Evolutionary conservation across 2,888 invertebrate species (phyloP).

Genomic region (Xestobium rufovillosum): DNA sequence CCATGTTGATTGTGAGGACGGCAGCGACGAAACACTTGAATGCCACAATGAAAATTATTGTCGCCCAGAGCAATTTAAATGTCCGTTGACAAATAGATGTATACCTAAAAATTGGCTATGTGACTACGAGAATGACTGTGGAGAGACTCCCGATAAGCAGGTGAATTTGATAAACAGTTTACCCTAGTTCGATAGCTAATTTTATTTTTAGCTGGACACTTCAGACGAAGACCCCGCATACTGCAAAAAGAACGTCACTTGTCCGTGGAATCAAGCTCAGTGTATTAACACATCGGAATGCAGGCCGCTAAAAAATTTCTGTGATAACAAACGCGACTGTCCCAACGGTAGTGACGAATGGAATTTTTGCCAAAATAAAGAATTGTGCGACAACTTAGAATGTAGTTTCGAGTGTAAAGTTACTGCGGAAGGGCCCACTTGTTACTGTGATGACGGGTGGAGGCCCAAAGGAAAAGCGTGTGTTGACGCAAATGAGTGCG

Average conservation of each 20-base stretch:
- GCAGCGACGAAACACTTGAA: conserved; percentile 53
- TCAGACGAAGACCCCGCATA: conserved; percentile 63
- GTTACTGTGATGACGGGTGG: conserved; percentile 67
- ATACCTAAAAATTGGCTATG: conserved; percentile 65
- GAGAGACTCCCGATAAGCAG: conserved; percentile 47
- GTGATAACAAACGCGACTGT: conserved; percentile 62
- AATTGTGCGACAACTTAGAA: conserved; percentile 32
- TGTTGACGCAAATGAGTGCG: conserved; percentile 72
- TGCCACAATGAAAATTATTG: conserved; percentile 49
- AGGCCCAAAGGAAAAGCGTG: conserved; percentile 56
- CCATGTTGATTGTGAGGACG: conserved; percentile 56
- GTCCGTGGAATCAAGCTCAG: conserved; percentile 59
- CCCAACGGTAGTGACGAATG: conserved; percentile 66
- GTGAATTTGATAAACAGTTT: too few species aligned
- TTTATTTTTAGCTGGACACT: conserved; percentile 47
- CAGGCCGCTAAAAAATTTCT: conserved; percentile 54
- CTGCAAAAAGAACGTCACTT: conserved; percentile 54
- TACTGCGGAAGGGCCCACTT: conserved; percentile 62
- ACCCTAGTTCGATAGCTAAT: too few species aligned
- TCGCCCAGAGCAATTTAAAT: conserved; percentile 66
- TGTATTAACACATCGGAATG: conserved; percentile 57
- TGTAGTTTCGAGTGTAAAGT: conserved; percentile 57
- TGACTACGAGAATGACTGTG: conserved; percentile 71
- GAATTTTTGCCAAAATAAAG: conserved; percentile 52
- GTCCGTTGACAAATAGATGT: conserved; percentile 61